A percentile compares a stretch with the other conserved stretches of the same genome.
phyloP scores from a whole-genome alignment of 2,888 invertebrate species.

The Hesperia comma region DNA sequence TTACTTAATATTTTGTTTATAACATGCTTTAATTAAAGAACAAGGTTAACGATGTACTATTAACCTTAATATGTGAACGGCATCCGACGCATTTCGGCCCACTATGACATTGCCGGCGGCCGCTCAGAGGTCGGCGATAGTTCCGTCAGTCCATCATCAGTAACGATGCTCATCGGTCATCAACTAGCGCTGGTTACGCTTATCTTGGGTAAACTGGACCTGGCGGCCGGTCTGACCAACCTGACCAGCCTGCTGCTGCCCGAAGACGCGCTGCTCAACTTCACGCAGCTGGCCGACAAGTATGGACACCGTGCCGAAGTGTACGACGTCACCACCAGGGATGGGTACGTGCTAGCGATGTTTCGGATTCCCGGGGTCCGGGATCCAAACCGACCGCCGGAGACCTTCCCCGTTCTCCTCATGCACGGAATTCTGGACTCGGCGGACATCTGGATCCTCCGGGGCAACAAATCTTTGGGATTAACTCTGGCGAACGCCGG shows the following conservation, averaged over 20 bases:
- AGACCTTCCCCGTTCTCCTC: slow-evolving; percentile 46
- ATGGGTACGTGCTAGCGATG: slow-evolving; percentile 61
- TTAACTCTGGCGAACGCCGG: slow-evolving; percentile 68
- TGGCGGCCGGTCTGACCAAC: neutral
- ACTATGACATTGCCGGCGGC: neutral
- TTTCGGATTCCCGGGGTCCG: slow-evolving; percentile 62
- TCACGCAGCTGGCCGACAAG: slow-evolving; percentile 50
- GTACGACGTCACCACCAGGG: slow-evolving; percentile 58
- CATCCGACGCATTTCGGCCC: neutral
- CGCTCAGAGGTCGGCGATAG: neutral
- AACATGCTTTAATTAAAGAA: neutral
- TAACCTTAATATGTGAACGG: neutral
- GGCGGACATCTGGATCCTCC: slow-evolving; percentile 51
- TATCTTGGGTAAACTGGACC: neutral
- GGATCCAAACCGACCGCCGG: slow-evolving; percentile 48
- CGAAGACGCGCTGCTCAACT: slow-evolving; percentile 11
- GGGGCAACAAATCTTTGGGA: slow-evolving; percentile 52
- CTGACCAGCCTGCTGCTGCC: neutral
- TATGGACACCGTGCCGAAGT: slow-evolving; percentile 52
- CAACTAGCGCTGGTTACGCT: neutral
- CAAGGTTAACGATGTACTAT: neutral
- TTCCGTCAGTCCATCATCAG: neutral
- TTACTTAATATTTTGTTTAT: neutral
- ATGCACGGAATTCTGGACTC: slow-evolving; percentile 54
- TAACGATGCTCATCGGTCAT: neutral